phyloP scores from a whole-genome alignment of 2,888 invertebrate species.

The Cantharis flavilabris region DNA sequence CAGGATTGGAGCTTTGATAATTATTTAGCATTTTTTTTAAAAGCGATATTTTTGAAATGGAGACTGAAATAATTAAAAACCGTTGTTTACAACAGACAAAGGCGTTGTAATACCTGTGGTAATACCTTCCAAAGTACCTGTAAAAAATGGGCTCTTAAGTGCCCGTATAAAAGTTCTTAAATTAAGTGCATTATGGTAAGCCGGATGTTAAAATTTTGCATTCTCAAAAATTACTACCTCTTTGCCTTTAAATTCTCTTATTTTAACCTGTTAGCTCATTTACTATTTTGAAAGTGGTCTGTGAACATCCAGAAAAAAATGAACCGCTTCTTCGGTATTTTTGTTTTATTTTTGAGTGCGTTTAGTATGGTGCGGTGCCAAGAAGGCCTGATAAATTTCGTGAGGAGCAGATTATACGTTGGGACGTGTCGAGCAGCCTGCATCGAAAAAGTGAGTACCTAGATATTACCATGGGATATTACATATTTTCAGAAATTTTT shows the following conservation, averaged over 20 bases:
- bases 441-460: background rate
- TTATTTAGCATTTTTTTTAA: too few species aligned
- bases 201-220: background rate
- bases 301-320: background rate
- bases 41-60: background rate
- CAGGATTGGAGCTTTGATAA: too few species aligned
- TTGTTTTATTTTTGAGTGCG: background rate
- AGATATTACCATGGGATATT: too few species aligned
- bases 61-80: background rate
- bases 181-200: background rate
- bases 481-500: background rate
- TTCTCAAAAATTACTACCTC: background rate
- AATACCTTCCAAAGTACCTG: background rate
- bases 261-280: background rate
- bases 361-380: background rate
- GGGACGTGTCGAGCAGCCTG: background rate
- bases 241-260: background rate
- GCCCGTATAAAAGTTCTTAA: background rate
- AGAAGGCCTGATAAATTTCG: background rate
- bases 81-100: background rate
- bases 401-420: background rate
- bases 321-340: background rate
- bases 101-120: background rate
- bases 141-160: background rate
- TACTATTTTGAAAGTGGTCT: background rate